Conservation (phyloP, 2,797 vertebrate species). For the Dallia pectoralis region DNA sequence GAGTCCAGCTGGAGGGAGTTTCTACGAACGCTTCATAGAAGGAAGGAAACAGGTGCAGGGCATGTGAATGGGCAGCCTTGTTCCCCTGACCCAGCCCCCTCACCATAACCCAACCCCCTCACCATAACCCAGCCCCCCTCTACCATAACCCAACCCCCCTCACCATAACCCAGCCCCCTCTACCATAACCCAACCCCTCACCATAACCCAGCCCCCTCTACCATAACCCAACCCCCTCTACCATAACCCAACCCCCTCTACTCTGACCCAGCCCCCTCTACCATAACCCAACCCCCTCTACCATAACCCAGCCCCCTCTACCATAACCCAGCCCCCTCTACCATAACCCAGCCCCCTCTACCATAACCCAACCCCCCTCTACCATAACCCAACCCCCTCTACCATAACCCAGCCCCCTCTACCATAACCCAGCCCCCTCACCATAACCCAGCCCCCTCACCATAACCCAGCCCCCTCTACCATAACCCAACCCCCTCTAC, state of each 20-base stretch:
- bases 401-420: background rate
- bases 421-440: background rate
- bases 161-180: no score
- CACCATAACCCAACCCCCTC: no score
- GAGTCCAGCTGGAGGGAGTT: constrained; percentile 25
- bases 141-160: background rate
- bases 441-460: no score
- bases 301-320: background rate
- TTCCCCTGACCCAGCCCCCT: constrained; percentile 11
- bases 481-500: background rate
- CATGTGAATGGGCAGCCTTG: constrained; percentile 33
- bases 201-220: no score
- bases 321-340: background rate
- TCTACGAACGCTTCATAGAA: constrained; percentile 12
- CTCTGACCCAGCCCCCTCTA: background rate
- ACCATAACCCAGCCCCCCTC: background rate
- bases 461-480: background rate
- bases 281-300: background rate
- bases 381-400: background rate
- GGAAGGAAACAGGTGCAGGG: constrained; percentile 34
- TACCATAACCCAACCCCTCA: background rate
- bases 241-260: background rate
- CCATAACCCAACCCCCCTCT: background rate
- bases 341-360: background rate
- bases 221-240: background rate